These are phyloP conservation scores for Triops cancriformis DNA, from an alignment of 1,140 invertebrate genomes.

Conservation along the genomic window DNA sequence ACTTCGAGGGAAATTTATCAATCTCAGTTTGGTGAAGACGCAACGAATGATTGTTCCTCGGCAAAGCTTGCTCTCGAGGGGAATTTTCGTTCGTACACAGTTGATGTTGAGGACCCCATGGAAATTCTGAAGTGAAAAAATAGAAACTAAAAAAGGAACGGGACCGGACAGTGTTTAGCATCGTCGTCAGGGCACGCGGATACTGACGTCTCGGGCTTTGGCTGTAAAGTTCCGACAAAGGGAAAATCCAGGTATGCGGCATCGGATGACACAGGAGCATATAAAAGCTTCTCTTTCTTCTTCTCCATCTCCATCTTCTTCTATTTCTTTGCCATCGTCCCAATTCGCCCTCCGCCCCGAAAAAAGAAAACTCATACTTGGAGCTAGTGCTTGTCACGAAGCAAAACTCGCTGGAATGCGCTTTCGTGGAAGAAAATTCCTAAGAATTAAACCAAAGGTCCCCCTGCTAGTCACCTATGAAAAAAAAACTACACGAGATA, in stretches of 20 bases:
- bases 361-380: not conserved
- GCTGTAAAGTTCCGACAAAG: not conserved
- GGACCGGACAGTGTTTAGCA: not conserved
- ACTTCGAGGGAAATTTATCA: no score
- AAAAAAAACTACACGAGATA: no score
- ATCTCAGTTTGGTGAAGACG: no score
- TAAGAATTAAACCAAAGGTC: not conserved
- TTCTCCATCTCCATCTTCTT: not conserved
- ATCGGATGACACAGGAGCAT: conserved; percentile 12
- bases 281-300: conserved; percentile 6
- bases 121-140: no score
- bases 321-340: not conserved
- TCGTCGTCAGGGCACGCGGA: not conserved
- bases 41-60: no score
- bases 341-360: not conserved
- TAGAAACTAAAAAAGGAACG: not conserved
- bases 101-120: no score
- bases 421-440: not conserved
- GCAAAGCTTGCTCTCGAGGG: no score
- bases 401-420: not conserved
- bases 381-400: not conserved
- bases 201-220: not conserved
- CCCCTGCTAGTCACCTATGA: no score
- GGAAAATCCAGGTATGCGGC: conserved; percentile 4
- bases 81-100: no score